phyloP scores from a whole-genome alignment of 2,888 invertebrate genomes.

The Drosophila cracens region DNA sequence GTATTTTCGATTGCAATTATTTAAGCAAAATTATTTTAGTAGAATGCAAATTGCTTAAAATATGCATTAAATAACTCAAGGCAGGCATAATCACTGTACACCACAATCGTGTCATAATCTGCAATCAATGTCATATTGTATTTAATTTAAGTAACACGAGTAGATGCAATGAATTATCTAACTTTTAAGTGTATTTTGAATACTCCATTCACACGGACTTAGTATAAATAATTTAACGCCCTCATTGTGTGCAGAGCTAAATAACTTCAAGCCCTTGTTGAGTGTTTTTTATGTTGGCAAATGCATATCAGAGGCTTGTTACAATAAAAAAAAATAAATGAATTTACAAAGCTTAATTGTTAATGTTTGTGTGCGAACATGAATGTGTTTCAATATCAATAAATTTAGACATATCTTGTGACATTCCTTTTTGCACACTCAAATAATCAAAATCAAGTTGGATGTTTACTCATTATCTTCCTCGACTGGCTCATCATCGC shows the following conservation, averaged over 20 bases:
- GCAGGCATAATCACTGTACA: background rate
- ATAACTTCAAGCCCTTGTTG: background rate
- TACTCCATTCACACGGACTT: background rate
- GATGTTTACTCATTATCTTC: background rate
- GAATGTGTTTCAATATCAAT: background rate
- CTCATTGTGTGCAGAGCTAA: background rate
- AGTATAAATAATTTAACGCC: background rate
- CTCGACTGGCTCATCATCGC: slow-evolving; percentile 34
- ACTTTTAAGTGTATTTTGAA: background rate
- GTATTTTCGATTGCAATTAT: slow-evolving; percentile 52
- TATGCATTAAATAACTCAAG: slow-evolving; percentile 26
- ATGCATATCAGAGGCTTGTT: background rate
- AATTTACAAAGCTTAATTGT: background rate
- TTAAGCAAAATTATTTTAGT: slow-evolving; percentile 48
- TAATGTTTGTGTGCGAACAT: background rate
- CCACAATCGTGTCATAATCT: background rate
- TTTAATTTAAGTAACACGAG: background rate
- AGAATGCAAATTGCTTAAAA: slow-evolving; percentile 39
- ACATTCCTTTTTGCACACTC: too few relatives aligned
- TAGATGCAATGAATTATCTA: background rate
- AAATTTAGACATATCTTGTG: too few relatives aligned
- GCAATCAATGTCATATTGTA: background rate
- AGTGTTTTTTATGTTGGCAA: background rate
- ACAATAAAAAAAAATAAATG: background rate
- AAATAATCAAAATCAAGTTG: background rate